Percentiles rank a stretch among this genome's conserved stretches.
These are phyloP conservation scores for Cephalopachus bancanus DNA, from an alignment of 2,797 vertebrate species.

Conservation along the genomic window DNA sequence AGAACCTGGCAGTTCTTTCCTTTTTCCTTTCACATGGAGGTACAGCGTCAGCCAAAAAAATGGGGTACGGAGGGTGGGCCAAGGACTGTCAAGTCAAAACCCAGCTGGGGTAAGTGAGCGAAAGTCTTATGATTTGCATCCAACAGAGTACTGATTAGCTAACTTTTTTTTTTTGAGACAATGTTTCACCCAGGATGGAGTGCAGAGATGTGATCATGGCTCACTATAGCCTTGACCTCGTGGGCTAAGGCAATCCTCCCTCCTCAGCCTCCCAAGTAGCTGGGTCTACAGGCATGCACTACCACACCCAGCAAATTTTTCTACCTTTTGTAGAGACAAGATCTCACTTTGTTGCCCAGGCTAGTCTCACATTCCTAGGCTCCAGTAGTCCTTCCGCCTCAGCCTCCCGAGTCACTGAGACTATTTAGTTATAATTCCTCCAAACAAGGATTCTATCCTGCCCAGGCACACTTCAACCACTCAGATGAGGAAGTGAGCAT, in stretches of 20 bases:
- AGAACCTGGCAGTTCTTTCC: background rate
- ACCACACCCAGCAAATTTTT: too few relatives aligned
- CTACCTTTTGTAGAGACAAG: too few relatives aligned
- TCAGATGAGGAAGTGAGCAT: background rate
- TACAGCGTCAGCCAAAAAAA: background rate
- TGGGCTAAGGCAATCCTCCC: too few relatives aligned
- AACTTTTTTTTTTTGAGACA: background rate
- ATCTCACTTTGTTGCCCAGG: too few relatives aligned
- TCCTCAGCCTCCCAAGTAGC: too few relatives aligned
- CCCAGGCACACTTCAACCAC: background rate
- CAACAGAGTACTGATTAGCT: background rate
- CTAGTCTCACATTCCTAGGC: too few relatives aligned
- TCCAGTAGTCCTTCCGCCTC: too few relatives aligned
- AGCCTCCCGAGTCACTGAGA: too few relatives aligned
- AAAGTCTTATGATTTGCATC: slow-evolving; percentile 23
- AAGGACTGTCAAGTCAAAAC: slow-evolving; percentile 8
- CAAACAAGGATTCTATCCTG: background rate
- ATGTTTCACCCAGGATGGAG: background rate
- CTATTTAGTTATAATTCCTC: background rate
- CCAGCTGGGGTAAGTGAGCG: background rate
- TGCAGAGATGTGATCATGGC: too few relatives aligned
- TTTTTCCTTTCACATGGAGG: background rate
- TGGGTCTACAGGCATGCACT: too few relatives aligned
- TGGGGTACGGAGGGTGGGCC: background rate
- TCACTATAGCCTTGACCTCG: too few relatives aligned